Evolutionary conservation across 2,888 invertebrate species (phyloP).

Genomic region (Macrophya alboannulata): DNA sequence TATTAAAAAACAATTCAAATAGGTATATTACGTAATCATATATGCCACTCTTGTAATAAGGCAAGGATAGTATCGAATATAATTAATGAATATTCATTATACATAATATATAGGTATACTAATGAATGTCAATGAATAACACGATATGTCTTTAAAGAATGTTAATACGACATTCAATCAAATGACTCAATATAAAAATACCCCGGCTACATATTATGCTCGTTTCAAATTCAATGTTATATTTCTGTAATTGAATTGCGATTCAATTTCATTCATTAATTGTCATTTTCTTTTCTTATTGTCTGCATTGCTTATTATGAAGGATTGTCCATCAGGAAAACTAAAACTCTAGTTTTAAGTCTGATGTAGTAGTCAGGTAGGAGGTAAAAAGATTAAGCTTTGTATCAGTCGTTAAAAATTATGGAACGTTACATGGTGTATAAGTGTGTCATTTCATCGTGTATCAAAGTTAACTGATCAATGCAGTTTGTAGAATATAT

Average conservation of each 20-base stretch:
- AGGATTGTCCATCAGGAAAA: slow-evolving; percentile 72
- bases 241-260: slow-evolving; percentile 66
- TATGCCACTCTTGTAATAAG: slow-evolving; percentile 52
- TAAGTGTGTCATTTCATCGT: background rate
- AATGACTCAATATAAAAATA: slow-evolving; percentile 77
- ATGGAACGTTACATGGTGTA: slow-evolving; percentile 27
- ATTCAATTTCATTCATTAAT: slow-evolving; percentile 66
- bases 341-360: slow-evolving; percentile 27
- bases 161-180: slow-evolving; percentile 39
- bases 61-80: slow-evolving; percentile 37
- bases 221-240: slow-evolving; percentile 58
- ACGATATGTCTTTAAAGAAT: slow-evolving; percentile 48
- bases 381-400: slow-evolving; percentile 8
- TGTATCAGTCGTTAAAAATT: slow-evolving; percentile 31
- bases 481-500: slow-evolving; percentile 31
- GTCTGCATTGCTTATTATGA: slow-evolving; percentile 77
- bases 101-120: slow-evolving; percentile 1
- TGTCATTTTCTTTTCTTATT: slow-evolving; percentile 69
- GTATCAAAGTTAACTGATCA: slow-evolving; percentile 22
- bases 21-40: background rate
- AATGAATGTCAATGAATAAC: slow-evolving; percentile 35
- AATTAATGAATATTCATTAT: slow-evolving; percentile 33
- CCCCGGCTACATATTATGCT: slow-evolving; percentile 73
- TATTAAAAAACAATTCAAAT: background rate
- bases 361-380: slow-evolving; percentile 16